Percentiles rank a stretch among this genome's conserved stretches.
Conservation (phyloP, 2,888 invertebrate species). For the Lasiommata megera region DNA sequence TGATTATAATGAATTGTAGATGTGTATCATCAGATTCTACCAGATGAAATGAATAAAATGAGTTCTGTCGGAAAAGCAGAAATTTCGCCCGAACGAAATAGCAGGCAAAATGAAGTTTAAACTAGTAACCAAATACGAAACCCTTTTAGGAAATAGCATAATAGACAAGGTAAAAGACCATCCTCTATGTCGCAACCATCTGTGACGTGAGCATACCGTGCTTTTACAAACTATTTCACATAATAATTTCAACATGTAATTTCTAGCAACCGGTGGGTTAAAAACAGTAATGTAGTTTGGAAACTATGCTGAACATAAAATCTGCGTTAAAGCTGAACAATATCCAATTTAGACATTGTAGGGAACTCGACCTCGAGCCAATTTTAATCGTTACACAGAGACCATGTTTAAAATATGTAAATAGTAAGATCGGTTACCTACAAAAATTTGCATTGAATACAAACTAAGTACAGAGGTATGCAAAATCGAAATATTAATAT, state of each 20-base stretch:
- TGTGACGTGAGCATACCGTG: background rate
- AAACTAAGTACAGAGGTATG: background rate
- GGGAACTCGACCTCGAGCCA: conserved; percentile 8
- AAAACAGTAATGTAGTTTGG: conserved; percentile 7
- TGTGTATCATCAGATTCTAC: too few relatives aligned
- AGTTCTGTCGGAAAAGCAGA: too few relatives aligned
- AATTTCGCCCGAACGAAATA: too few relatives aligned
- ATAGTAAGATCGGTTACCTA: background rate
- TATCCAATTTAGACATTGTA: conserved; percentile 15
- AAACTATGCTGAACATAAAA: conserved; percentile 12
- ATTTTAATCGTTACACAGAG: conserved; percentile 12
- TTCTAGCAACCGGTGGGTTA: background rate
- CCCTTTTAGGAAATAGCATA: background rate
- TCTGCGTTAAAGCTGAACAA: conserved; percentile 16
- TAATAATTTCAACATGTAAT: conserved; percentile 8
- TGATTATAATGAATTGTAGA: too few relatives aligned
- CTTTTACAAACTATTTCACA: background rate
- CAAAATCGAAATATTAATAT: background rate
- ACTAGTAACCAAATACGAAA: too few relatives aligned
- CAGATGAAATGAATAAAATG: too few relatives aligned
- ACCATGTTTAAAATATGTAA: conserved; percentile 7
- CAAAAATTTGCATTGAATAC: background rate
- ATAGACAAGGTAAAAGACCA: background rate
- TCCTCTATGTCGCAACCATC: background rate
- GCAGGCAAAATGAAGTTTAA: too few relatives aligned